A percentile compares a stretch with the other conserved stretches of the same genome.
Conservation (phyloP, 2,888 invertebrate species). For the Branchellion lobata region DNA sequence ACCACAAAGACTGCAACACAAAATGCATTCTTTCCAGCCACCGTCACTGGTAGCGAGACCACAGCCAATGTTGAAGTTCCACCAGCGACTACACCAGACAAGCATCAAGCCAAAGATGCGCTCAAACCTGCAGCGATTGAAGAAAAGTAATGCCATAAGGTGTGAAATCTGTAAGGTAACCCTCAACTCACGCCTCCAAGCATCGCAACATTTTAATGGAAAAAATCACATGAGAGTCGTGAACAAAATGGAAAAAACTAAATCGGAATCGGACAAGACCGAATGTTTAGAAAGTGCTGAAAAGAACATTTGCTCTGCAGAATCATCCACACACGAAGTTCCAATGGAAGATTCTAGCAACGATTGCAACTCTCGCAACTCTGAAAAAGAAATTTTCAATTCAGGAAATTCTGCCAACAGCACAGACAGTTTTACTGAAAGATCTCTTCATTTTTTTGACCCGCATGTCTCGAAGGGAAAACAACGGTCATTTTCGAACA, state of each 20-base stretch:
- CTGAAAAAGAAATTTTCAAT: not conserved
- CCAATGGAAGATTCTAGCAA: not conserved
- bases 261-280: not conserved
- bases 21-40: no score
- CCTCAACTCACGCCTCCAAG: conserved; percentile 32
- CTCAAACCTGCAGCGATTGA: no score
- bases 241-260: not conserved
- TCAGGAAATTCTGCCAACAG: not conserved
- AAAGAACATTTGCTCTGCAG: no score
- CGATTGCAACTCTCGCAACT: not conserved
- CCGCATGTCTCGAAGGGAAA: not conserved
- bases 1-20: no score
- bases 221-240: conserved; percentile 18
- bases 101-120: no score
- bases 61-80: no score
- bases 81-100: no score
- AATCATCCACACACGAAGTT: no score
- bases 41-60: no score
- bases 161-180: conserved; percentile 6
- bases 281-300: not conserved
- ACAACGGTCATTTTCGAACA: not conserved
- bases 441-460: not conserved
- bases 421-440: not conserved
- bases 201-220: conserved; percentile 27
- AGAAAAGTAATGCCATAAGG: not conserved